Conservation (phyloP, 2,888 invertebrate genomes). For the Eudasyphora cyanicolor region DNA sequence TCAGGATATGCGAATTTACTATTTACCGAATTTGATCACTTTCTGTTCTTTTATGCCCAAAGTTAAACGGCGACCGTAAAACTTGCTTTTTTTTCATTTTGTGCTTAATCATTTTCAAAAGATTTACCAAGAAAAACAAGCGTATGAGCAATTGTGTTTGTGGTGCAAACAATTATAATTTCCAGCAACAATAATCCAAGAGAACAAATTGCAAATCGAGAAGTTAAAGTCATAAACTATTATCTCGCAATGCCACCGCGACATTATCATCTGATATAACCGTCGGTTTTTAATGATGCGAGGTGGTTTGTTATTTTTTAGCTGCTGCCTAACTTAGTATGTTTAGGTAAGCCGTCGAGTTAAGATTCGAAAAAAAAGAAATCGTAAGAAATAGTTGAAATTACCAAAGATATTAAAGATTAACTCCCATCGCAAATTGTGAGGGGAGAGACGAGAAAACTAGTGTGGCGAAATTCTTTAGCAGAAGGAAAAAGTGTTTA, state of each 20-base stretch:
- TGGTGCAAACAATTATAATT: too few species aligned
- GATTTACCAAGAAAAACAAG: too few species aligned
- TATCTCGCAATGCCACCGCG: too few species aligned
- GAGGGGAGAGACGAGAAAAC: not conserved
- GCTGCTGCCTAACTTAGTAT: not conserved
- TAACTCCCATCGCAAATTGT: not conserved
- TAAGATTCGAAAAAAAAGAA: not conserved
- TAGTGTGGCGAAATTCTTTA: not conserved
- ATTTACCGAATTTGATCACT: too few species aligned
- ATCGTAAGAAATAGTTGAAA: not conserved
- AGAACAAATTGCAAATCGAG: not conserved
- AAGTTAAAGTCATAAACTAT: not conserved
- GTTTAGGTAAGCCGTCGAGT: not conserved
- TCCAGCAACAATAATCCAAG: not conserved
- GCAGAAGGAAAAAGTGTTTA: not conserved
- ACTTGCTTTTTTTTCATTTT: too few species aligned
- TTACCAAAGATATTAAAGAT: not conserved
- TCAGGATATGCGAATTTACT: too few species aligned
- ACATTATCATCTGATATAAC: constrained; percentile 20
- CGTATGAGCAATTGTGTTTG: too few species aligned
- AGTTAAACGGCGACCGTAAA: too few species aligned
- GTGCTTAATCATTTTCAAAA: too few species aligned
- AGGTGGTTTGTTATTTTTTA: constrained; percentile 33
- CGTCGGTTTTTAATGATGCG: constrained; percentile 4
- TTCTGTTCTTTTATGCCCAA: too few species aligned